Base-by-base conservation (phyloP, 2,113 vertebrate genomes). In the Syrrhaptes paradoxus region DNA sequence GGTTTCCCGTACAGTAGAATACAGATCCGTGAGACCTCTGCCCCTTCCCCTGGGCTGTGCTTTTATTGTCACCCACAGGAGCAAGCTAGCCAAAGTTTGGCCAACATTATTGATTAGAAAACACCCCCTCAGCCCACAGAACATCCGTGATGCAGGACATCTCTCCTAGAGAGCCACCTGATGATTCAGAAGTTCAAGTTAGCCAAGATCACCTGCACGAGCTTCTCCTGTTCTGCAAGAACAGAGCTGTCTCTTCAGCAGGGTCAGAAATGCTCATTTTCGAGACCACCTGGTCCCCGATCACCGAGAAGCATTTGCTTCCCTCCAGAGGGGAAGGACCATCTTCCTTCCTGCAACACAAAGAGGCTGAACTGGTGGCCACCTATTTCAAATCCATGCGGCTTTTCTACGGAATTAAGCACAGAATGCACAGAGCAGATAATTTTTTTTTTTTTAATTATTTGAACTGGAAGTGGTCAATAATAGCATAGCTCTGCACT, bases 361-460 rank as follows among this genome's bases (percentile, higher is more conserved):
- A 62, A 49, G 36, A 77, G n/a, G 12, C 59, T 77, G 32, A 80
- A 32, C 29, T 8, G 34, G 14, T 38, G 51, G 7, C 62, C 45
- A 54, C 4, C 45, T 8, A 3, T 26, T 55, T 58, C 83, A 77
- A 34, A 81, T 26, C 11, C 1, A 0, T 20, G 29, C 63, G 58
- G 65, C 38, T 91, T 59, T 86, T 45, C 68, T 21, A 38, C 29
- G 65, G 72, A 77, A 77, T 57, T 49, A 83, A 77, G 68, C 51
- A 84, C 15, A 62, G 63, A 75, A 65, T 0, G 1, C 68, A 58
- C 1, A 20, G 45, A 78, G 31, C 9, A 85, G 17, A 22, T 66
- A 10, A 46, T 36, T 0, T 32, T 17, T 73, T 22, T 10, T 28
- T 43, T 43, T 46, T 20, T 36, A 0, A 22, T 13, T 41, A 48